Percentiles rank a stretch among this genome's conserved stretches.
phyloP scores from a whole-genome alignment of 2,113 vertebrate genomes.

The Passer domesticus region DNA sequence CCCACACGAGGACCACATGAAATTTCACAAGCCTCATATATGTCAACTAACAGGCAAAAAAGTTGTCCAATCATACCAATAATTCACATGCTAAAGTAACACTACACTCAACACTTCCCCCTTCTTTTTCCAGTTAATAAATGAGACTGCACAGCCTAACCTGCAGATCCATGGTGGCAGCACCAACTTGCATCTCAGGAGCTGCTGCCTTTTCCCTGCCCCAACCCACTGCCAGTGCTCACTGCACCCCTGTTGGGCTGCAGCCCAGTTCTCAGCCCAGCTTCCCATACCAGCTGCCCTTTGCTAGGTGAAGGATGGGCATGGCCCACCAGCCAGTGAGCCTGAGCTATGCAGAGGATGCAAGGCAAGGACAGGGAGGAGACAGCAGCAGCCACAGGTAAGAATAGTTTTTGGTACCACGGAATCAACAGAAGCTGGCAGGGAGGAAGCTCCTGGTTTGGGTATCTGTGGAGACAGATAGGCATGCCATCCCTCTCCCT shows the following conservation, averaged over 20 bases:
- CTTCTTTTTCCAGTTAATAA: background rate
- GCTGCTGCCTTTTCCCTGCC: background rate
- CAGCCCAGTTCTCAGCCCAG: background rate
- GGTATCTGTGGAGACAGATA: background rate
- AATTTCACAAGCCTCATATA: background rate
- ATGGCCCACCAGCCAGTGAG: background rate
- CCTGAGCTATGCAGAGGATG: background rate
- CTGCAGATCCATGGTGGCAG: background rate
- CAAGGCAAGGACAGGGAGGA: background rate
- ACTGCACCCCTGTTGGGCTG: rapidly evolving
- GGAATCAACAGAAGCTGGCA: background rate
- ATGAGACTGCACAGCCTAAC: background rate
- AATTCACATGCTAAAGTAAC: background rate
- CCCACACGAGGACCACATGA: background rate
- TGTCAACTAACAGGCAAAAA: background rate
- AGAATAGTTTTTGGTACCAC: background rate
- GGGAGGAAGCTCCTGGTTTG: background rate
- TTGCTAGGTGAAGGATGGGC: background rate
- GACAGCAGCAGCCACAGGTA: background rate
- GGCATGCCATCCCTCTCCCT: too few species aligned
- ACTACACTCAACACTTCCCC: background rate
- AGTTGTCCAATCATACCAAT: background rate
- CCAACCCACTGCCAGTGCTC: background rate
- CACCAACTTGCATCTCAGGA: background rate
- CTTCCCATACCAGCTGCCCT: background rate